Evolutionary conservation across 2,113 vertebrate species (phyloP).

Genomic region (Sakesphorus luctuosus): DNA sequence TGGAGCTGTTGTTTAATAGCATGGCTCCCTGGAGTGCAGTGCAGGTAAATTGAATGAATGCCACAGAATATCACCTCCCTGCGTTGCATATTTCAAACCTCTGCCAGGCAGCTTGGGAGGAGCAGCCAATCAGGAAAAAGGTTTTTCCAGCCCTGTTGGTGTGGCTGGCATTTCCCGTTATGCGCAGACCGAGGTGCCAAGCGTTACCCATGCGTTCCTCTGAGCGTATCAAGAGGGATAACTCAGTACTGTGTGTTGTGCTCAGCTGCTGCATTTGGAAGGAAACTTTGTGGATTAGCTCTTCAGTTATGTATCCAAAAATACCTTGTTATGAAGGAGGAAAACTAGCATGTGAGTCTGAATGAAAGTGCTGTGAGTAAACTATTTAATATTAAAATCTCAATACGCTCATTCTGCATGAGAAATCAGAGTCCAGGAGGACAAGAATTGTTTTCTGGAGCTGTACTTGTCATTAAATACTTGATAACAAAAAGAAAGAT

Average conservation of each 20-base stretch:
- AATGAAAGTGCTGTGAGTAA: constrained; percentile 58
- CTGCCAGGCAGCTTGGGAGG: constrained; percentile 42
- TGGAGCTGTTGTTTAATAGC: constrained; percentile 70
- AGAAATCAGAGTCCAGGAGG: not conserved
- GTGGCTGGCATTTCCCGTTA: constrained; percentile 2
- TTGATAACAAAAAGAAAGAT: not conserved
- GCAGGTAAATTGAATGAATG: constrained; percentile 73
- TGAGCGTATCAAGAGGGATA: not conserved
- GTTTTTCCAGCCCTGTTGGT: not conserved
- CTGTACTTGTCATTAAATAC: not conserved
- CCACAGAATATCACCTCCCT: constrained; percentile 54
- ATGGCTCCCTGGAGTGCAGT: constrained; percentile 60
- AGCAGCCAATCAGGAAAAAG: constrained; percentile 48
- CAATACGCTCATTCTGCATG: not conserved
- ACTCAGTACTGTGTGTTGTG: not conserved
- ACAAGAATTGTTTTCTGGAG: not conserved
- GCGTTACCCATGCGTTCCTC: not conserved
- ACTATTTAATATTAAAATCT: constrained; percentile 41
- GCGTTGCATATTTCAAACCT: constrained; percentile 38
- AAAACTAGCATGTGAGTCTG: not conserved
- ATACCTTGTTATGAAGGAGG: constrained; percentile 9
- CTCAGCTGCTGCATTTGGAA: constrained; percentile 28
- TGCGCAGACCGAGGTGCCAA: not conserved
- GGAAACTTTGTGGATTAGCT: not conserved
- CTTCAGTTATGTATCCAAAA: constrained; percentile 41